Base-by-base conservation (phyloP, 2,888 invertebrate species). In the Geotrupes spiniger region DNA sequence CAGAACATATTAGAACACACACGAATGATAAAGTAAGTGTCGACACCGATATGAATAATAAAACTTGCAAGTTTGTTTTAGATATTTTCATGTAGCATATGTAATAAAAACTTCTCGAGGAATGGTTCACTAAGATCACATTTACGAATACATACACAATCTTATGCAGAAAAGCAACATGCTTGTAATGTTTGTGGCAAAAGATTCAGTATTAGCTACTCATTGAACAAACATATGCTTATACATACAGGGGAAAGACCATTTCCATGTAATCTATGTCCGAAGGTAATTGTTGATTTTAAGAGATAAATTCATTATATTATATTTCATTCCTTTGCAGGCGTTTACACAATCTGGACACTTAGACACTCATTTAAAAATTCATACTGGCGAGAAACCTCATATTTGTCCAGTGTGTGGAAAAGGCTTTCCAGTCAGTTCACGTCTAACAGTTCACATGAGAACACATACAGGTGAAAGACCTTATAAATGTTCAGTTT, bases 311-410 rank as follows among this genome's bases (percentile, higher is more conserved):
- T 26, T n/a, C 6, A 26, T 26, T n/a, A 26, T n/a, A n/a, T n/a
- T n/a, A n/a, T n/a, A n/a, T n/a, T n/a, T n/a, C n/a, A n/a, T n/a
- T n/a, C n/a, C 31, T 36, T 42, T 25, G 27, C 17, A 55, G 50
- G 59, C 51, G 44, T 66, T 66, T 51, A 61, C 63, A 1, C 65
- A 66, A 50, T 63, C 57, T 1, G 51, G 56, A n/a, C 59, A 62
- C 15, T 43, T 62, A 29, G 51, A 54, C 38, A 60, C 59, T 12
- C 64, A 64, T 29, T 55, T 52, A 21, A 51, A 63, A 5, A 60
- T 49, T 9, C 64, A 64, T 36, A 64, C 64, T 2, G 59, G 62
- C 33, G 63, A 64, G 49, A 52, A 61, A 36, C 63, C 63, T 0
- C 62, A 62, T 46, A 58, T 61, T 44, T 64, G 62, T 37, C 62